phyloP scores from a whole-genome alignment of 2,113 vertebrate species.

The Sula dactylatra region DNA sequence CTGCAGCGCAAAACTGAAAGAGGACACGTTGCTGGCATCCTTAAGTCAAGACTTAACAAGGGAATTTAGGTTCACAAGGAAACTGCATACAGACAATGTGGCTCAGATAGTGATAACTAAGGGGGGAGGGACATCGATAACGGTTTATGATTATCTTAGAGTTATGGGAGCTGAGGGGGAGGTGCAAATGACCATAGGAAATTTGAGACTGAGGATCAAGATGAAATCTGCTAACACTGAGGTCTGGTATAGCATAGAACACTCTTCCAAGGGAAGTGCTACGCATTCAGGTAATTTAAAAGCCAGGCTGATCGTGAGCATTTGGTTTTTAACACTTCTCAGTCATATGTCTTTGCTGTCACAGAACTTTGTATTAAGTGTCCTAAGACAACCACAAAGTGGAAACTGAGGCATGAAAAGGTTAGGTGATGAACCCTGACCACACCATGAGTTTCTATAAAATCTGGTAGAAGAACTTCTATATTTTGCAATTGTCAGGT shows the following conservation, averaged over 20 bases:
- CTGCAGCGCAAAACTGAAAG: conserved; percentile 44
- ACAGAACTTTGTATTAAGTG: not conserved
- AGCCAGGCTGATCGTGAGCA: not conserved
- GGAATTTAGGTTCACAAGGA: conserved; percentile 15
- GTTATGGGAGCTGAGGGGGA: not conserved
- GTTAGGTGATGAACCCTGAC: not conserved
- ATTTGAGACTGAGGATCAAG: not conserved
- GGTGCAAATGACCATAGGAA: not conserved
- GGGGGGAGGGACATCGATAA: not conserved
- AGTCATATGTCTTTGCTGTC: not conserved
- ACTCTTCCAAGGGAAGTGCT: conserved; percentile 57
- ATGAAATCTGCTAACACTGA: conserved; percentile 46
- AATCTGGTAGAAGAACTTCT: not conserved
- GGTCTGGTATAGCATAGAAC: conserved; percentile 42
- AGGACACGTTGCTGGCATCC: conserved; percentile 60
- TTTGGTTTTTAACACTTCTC: not conserved
- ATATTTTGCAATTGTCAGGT: not conserved
- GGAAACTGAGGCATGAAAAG: not conserved
- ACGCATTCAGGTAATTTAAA: not conserved
- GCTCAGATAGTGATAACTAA: conserved; percentile 42
- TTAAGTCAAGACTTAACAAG: conserved; percentile 66
- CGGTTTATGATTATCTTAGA: not conserved
- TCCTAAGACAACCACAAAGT: not conserved
- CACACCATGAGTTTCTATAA: not conserved
- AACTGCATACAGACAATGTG: not conserved